Evolutionary conservation across 2,113 vertebrate species (phyloP).

Genomic region (Strigops habroptila): DNA sequence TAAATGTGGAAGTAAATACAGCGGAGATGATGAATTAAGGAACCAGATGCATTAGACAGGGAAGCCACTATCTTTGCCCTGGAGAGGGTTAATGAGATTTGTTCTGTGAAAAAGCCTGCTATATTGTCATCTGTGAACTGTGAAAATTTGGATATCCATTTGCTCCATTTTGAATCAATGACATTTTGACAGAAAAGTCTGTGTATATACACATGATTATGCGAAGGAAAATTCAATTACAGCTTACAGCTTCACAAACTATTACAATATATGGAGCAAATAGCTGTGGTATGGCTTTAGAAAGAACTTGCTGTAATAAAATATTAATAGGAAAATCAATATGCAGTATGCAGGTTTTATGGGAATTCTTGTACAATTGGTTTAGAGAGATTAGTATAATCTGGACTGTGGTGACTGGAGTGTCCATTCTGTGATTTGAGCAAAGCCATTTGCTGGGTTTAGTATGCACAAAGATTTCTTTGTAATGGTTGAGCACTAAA

Average conservation of each 20-base stretch:
- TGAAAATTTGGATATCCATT: neutral
- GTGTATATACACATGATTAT: neutral
- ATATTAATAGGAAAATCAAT: neutral
- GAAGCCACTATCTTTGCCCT: neutral
- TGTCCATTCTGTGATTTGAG: neutral
- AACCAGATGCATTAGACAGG: rapidly evolving
- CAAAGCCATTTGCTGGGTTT: neutral
- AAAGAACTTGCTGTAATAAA: neutral
- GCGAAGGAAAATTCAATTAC: neutral
- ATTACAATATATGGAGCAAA: neutral
- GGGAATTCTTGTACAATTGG: neutral
- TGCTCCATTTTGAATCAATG: neutral
- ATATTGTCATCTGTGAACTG: neutral
- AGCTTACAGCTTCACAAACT: neutral
- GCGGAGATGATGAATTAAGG: neutral
- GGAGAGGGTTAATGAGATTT: neutral
- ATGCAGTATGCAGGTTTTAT: neutral
- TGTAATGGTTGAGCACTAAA: rapidly evolving
- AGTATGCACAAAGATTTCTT: neutral
- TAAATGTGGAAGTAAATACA: neutral
- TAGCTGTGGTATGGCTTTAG: neutral
- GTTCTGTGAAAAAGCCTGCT: neutral
- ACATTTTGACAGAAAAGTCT: neutral
- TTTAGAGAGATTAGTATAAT: neutral
- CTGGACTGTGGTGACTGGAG: neutral